phyloP scores from a whole-genome alignment of 1,140 invertebrate species.

The Colletes gigas region DNA sequence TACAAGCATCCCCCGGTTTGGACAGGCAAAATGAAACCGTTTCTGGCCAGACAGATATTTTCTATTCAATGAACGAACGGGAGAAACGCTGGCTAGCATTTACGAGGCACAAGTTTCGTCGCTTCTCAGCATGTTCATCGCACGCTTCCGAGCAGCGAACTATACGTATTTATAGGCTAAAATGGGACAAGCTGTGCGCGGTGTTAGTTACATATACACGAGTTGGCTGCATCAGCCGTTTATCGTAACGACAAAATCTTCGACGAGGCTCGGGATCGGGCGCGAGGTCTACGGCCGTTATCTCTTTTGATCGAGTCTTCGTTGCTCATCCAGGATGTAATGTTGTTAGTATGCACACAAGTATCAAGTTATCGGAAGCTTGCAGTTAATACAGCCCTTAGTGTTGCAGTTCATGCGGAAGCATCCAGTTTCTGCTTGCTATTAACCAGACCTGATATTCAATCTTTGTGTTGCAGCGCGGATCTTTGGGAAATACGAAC shows the following conservation, averaged over 20 bases:
- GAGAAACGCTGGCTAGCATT: not conserved
- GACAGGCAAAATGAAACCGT: too few species aligned
- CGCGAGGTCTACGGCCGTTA: conserved; percentile 14
- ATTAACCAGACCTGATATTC: not conserved
- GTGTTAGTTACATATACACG: not conserved
- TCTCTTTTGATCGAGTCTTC: conserved; percentile 41
- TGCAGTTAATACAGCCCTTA: not conserved
- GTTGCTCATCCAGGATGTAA: conserved; percentile 42
- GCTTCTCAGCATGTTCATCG: not conserved
- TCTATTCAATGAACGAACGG: too few species aligned
- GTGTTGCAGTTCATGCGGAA: not conserved
- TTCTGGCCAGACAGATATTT: too few species aligned
- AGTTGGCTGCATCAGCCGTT: conserved; percentile 22
- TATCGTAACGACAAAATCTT: conserved; percentile 31
- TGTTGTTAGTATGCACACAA: conserved; percentile 19
- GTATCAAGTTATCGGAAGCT: conserved; percentile 20
- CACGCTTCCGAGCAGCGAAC: not conserved
- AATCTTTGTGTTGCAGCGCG: not conserved
- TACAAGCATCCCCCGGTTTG: too few species aligned
- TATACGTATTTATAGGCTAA: conserved; percentile 11
- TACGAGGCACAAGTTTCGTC: not conserved
- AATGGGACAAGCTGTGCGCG: conserved; percentile 4
- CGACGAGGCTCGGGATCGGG: not conserved
- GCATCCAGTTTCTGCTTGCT: not conserved
- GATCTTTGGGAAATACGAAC: not conserved